A percentile compares a stretch with the other conserved stretches of the same genome.
Evolutionary conservation across 2,113 vertebrate genomes (phyloP).

Genomic region (Phycodurus eques): DNA sequence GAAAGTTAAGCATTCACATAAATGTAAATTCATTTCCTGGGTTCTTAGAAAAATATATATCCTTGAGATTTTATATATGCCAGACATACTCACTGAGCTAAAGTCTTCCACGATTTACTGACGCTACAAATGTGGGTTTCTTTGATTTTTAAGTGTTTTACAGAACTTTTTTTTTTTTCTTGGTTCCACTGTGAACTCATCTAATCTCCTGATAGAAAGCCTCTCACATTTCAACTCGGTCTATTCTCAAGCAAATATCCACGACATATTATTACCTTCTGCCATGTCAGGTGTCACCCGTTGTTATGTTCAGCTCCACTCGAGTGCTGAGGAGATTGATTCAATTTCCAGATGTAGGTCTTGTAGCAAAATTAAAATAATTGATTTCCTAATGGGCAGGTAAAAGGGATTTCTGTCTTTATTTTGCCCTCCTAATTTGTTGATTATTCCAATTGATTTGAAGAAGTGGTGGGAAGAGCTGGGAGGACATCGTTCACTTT

Average conservation of each 20-base stretch:
- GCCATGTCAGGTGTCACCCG: not conserved
- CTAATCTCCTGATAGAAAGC: too few relatives aligned
- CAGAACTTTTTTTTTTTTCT: too few relatives aligned
- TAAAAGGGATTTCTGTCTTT: conserved; percentile 27
- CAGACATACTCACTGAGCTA: too few relatives aligned
- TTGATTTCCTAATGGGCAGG: conserved; percentile 36
- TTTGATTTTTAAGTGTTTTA: too few relatives aligned
- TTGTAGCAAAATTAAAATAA: conserved; percentile 48
- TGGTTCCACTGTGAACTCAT: too few relatives aligned
- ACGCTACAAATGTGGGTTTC: too few relatives aligned
- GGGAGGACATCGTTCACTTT: not conserved
- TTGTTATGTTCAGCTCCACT: not conserved
- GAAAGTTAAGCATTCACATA: too few relatives aligned
- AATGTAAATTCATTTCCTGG: too few relatives aligned
- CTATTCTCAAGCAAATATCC: not conserved
- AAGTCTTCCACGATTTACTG: too few relatives aligned
- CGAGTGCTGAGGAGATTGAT: conserved; percentile 39
- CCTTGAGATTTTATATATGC: too few relatives aligned
- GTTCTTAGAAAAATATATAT: too few relatives aligned
- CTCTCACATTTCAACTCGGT: not conserved
- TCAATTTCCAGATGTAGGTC: conserved; percentile 44
- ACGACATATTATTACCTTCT: not conserved
- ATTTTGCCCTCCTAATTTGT: conserved; percentile 42
- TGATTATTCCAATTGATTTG: conserved; percentile 49
- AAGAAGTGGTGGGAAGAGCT: conserved; percentile 14